phyloP scores from a whole-genome alignment of 1,140 invertebrate genomes.

The Drosophila pseudoobscura region DNA sequence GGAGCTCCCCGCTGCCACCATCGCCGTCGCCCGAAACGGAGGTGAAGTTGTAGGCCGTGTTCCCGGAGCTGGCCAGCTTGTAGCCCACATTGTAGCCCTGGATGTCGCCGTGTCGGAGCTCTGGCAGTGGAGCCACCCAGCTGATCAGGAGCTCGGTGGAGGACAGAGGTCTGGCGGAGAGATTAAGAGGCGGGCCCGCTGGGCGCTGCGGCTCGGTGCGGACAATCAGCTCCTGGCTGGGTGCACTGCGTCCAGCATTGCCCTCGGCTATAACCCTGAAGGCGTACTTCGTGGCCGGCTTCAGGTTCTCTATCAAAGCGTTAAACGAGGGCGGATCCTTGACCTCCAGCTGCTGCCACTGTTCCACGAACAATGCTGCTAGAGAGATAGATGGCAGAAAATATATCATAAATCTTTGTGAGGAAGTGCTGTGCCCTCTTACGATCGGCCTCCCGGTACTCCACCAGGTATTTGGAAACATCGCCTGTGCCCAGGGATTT shows the following conservation, averaged over 20 bases:
- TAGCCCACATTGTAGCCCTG: conserved; percentile 88
- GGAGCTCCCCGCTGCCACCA: conserved; percentile 87
- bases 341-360: conserved; percentile 88
- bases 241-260: conserved; percentile 88
- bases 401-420: neutral
- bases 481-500: conserved; percentile 87
- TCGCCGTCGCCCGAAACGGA: conserved; percentile 88
- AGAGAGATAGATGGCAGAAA: neutral
- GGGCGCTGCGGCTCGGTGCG: conserved; percentile 91
- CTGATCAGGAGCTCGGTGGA: conserved; percentile 91
- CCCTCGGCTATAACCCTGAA: conserved; percentile 91
- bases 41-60: conserved; percentile 87
- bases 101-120: conserved; percentile 89
- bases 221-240: conserved; percentile 88
- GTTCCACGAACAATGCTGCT: conserved; percentile 81
- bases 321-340: conserved; percentile 86
- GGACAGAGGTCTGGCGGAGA: conserved; percentile 88
- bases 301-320: conserved; percentile 88
- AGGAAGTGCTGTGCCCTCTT: conserved; percentile 34
- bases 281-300: conserved; percentile 90
- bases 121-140: conserved; percentile 89
- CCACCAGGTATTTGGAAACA: conserved; percentile 90
- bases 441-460: conserved; percentile 88
- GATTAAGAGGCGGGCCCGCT: conserved; percentile 89
- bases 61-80: conserved; percentile 76